phyloP scores from a whole-genome alignment of 2,797 vertebrate species.

The Poecilia picta region DNA sequence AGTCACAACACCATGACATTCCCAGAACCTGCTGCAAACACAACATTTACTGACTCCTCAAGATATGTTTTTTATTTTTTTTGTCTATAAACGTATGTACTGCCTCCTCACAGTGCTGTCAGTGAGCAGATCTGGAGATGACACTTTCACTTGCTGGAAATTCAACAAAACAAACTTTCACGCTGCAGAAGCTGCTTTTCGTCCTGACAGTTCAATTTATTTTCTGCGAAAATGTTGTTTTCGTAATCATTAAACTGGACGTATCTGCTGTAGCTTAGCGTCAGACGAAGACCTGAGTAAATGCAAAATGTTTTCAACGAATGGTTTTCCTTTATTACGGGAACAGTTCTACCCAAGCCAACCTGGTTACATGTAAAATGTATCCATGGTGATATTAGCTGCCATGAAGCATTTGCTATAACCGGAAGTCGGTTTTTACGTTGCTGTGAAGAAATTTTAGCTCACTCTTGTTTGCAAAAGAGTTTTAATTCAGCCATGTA shows the following conservation, averaged over 20 bases:
- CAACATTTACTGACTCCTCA: slow-evolving; percentile 39
- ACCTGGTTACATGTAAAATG: not conserved
- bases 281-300: not conserved
- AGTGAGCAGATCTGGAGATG: slow-evolving; percentile 18
- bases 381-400: not conserved
- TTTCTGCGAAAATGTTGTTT: not conserved
- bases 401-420: not conserved
- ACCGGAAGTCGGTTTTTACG: not conserved
- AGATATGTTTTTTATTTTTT: slow-evolving; percentile 14
- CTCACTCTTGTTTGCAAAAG: no score
- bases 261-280: not conserved
- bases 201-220: not conserved
- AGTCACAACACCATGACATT: slow-evolving; percentile 61
- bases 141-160: slow-evolving; percentile 5
- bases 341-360: not conserved
- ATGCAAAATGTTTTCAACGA: not conserved
- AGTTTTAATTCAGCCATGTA: not conserved
- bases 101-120: slow-evolving; percentile 31
- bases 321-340: not conserved
- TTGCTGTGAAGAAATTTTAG: not conserved
- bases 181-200: not conserved
- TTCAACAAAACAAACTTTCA: not conserved
- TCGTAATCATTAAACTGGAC: not conserved
- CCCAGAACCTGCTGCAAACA: slow-evolving; percentile 33
- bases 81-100: not conserved